These are phyloP conservation scores for Heteronetta atricapilla DNA, from an alignment of 2,113 vertebrate genomes.

Conservation along the genomic window DNA sequence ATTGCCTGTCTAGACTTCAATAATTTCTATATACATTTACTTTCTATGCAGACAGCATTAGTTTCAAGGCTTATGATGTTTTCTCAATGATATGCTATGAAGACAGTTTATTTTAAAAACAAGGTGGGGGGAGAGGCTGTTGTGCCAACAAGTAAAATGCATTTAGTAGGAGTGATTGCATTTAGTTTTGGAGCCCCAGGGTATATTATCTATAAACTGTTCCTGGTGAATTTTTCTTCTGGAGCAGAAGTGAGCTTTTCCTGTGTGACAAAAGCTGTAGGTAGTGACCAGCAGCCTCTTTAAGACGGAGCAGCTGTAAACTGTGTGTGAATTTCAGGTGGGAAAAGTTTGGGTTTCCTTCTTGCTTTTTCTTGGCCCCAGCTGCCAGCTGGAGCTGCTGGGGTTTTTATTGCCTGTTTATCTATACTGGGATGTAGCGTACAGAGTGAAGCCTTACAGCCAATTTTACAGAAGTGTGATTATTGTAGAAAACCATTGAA, in stretches of 20 bases:
- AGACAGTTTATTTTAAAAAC: neutral
- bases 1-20: conserved; percentile 34
- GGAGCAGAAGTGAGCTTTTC: neutral
- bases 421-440: neutral
- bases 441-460: neutral
- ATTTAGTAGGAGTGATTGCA: neutral
- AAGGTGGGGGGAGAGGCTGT: neutral
- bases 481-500: neutral
- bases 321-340: neutral
- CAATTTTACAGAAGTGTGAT: neutral
- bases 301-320: neutral
- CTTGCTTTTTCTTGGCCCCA: neutral
- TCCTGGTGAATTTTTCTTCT: neutral
- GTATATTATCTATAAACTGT: neutral
- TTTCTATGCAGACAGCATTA: neutral
- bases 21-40: neutral
- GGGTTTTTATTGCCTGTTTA: neutral
- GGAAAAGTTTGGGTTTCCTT: neutral
- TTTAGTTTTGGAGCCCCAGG: neutral
- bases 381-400: neutral
- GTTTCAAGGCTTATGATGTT: neutral
- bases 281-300: neutral
- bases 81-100: conserved; percentile 1
- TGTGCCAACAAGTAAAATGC: neutral
- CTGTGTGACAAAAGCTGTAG: neutral